A percentile compares a stretch with the other conserved stretches of the same genome.
Evolutionary conservation across 2,888 invertebrate genomes (phyloP).

Genomic region (Caradrina kadenii): DNA sequence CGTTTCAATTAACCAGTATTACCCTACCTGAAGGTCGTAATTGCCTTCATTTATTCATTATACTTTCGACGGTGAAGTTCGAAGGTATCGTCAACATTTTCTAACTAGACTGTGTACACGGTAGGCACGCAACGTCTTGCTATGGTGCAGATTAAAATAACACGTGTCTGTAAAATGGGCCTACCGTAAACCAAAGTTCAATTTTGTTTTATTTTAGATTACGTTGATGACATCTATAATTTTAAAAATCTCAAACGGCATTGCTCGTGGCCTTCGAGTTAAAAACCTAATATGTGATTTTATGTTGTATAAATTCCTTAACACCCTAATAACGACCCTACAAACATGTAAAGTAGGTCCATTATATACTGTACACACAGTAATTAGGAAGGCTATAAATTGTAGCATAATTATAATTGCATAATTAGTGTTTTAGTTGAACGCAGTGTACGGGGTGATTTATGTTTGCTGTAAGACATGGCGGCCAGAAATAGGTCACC

Average conservation of each 20-base stretch:
- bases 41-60: slow-evolving; percentile 92
- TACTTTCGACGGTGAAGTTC: slow-evolving; percentile 96
- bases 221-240: not conserved
- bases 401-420: slow-evolving; percentile 44
- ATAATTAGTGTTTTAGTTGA: slow-evolving; percentile 48
- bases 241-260: not conserved
- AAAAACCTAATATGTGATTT: not conserved
- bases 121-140: slow-evolving; percentile 99
- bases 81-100: slow-evolving; percentile 91
- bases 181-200: not conserved
- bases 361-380: slow-evolving; percentile 33
- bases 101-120: slow-evolving; percentile 97
- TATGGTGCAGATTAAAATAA: slow-evolving; percentile 96
- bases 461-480: slow-evolving; percentile 36
- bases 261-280: too few relatives aligned
- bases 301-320: slow-evolving; percentile 12
- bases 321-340: slow-evolving; percentile 19
- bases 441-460: slow-evolving; percentile 21
- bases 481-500: slow-evolving; percentile 47
- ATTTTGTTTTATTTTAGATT: not conserved
- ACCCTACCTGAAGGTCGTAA: not conserved
- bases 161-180: too few relatives aligned
- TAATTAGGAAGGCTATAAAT: slow-evolving; percentile 40
- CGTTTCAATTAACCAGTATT: not conserved
- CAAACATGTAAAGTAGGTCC: slow-evolving; percentile 20